Evolutionary conservation across 2,797 vertebrate genomes (phyloP), one percentile per base, ranked within the genome.

Genomic region (Myotis daubentonii): DNA sequence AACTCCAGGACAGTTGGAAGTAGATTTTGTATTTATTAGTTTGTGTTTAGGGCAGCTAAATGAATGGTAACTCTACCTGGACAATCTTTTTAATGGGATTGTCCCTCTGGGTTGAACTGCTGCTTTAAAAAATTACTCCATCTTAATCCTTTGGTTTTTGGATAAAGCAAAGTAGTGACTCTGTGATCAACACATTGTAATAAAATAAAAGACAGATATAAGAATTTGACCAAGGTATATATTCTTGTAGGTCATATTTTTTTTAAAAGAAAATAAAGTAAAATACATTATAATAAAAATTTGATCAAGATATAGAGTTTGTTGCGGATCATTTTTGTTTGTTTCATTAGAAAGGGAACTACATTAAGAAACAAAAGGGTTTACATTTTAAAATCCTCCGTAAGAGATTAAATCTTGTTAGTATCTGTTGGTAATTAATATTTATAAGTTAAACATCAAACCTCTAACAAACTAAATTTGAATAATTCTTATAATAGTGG

Each of bases 381-480:
- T 89, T 92, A 90, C 8, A 87, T 47, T 74, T 91, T 83, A 3
- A 91, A 80, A 57, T 76, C 80, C 28, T 85, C 25, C n/a, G 55
- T 74, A 57, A 79, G 36, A 82, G 11, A 83, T 68, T 16, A 87
- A 83, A 87, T 71, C 47, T n/a, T 72, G 19, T 62, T 88, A 82
- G 17, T 86, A 79, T 36, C 6, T 55, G 85, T 22, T 83, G 68
- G 38, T 55, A 68, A 72, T 80, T 92, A 83, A 51, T 22, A 47
- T 76, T 93, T 78, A 44, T 55, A 92, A 88, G 53, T 70, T 66
- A 86, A 91, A 79, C 13, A 78, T 78, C 36, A 84, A 87, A 70
- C 15, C n/a, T 17, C 15, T 41, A 57, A 28, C 13, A 71, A 84
- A 87, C 22, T 79, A 85, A 94, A 93, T 79, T 38, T 75, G 20